phyloP scores from a whole-genome alignment of 2,797 vertebrate genomes.

The Parauchenoglanis ngamensis region DNA sequence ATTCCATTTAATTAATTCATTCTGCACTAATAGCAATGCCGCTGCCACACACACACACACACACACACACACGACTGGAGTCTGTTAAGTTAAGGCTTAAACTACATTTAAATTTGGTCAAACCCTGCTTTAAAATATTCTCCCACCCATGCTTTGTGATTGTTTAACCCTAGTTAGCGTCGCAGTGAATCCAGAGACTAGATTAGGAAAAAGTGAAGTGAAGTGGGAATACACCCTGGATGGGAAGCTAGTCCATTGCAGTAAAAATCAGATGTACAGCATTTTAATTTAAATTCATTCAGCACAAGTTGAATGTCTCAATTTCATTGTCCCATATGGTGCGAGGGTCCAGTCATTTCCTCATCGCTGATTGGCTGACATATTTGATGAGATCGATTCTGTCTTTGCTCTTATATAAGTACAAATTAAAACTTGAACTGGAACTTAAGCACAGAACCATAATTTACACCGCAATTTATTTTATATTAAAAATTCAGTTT shows the following conservation, averaged over 20 bases:
- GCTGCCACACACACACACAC: background rate
- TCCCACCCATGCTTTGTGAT: background rate
- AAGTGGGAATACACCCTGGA: background rate
- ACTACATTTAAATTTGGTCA: background rate
- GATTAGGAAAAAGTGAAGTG: background rate
- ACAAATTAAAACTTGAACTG: too few relatives aligned
- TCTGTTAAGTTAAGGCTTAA: background rate
- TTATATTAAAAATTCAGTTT: too few relatives aligned
- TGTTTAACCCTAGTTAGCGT: background rate
- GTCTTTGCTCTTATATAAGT: too few relatives aligned
- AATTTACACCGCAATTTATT: too few relatives aligned
- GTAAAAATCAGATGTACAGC: background rate
- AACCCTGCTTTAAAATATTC: background rate
- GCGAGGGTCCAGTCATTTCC: too few relatives aligned
- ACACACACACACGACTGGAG: background rate
- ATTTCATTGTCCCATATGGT: background rate
- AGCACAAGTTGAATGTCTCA: background rate
- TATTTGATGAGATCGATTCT: too few relatives aligned
- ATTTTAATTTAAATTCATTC: background rate
- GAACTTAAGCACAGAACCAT: too few relatives aligned
- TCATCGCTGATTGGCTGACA: too few relatives aligned
- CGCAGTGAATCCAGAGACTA: background rate
- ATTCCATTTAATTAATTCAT: conserved; percentile 32
- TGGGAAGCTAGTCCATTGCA: background rate
- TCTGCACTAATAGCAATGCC: conserved; percentile 37